Conservation (phyloP, 2,888 invertebrate species). For the Maniola hyperantus region DNA sequence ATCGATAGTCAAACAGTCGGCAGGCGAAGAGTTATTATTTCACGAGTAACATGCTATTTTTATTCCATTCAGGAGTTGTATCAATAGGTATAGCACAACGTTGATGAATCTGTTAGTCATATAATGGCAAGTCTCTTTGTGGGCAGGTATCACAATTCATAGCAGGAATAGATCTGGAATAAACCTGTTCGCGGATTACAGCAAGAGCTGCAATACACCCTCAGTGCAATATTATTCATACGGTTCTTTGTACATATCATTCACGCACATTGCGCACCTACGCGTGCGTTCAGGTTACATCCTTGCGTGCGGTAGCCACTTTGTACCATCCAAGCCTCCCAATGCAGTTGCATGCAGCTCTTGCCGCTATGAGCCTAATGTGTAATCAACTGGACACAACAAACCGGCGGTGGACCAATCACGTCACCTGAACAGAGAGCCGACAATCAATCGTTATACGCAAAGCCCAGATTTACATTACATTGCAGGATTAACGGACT, state of each 20-base stretch:
- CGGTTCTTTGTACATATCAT: no score
- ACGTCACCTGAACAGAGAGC: slow-evolving; percentile 52
- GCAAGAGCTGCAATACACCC: background rate
- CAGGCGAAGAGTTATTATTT: no score
- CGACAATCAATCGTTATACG: slow-evolving; percentile 65
- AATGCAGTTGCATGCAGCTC: background rate
- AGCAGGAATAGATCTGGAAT: background rate
- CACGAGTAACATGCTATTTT: background rate
- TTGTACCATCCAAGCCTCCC: background rate
- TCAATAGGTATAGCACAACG: background rate
- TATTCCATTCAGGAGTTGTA: background rate
- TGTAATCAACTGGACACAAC: background rate
- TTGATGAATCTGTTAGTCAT: slow-evolving; percentile 5
- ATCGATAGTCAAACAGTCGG: background rate
- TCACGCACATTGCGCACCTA: no score
- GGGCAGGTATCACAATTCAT: slow-evolving; percentile 1
- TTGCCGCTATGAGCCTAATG: background rate
- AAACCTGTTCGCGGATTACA: background rate
- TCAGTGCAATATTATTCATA: no score
- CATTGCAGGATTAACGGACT: slow-evolving; percentile 72
- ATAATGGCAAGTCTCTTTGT: slow-evolving; percentile 1
- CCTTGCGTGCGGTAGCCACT: no score
- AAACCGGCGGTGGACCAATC: slow-evolving; percentile 15
- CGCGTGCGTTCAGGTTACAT: no score
- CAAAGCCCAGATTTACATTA: slow-evolving; percentile 78